phyloP scores from a whole-genome alignment of 1,140 invertebrate species.

The Zaprionus camerounensis region DNA sequence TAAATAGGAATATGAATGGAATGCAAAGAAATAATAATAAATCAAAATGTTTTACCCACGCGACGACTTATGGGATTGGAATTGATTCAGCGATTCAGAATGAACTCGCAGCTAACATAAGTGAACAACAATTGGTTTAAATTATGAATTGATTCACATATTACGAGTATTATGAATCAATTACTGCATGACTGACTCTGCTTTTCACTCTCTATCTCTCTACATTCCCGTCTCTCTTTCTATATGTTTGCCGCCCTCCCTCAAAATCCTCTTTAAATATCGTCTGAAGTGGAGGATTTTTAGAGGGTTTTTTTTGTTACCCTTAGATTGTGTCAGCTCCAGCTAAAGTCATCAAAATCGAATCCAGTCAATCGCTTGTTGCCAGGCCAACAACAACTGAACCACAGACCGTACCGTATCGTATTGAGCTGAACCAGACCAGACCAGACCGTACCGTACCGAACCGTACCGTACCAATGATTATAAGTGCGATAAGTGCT shows the following conservation, averaged over 20 bases:
- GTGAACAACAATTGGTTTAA: conserved; percentile 6
- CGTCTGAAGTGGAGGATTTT: conserved; percentile 10
- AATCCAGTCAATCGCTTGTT: conserved; percentile 26
- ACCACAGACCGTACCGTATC: conserved; percentile 14
- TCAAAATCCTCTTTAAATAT: neutral
- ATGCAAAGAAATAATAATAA: neutral
- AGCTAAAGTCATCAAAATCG: conserved; percentile 27
- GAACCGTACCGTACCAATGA: conserved; percentile 39
- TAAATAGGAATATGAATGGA: neutral
- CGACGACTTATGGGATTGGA: neutral
- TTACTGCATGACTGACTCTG: neutral
- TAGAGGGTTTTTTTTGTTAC: neutral
- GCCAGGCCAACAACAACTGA: conserved; percentile 37
- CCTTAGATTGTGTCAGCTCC: conserved; percentile 14
- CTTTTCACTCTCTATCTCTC: neutral
- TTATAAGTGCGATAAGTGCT: conserved; percentile 60
- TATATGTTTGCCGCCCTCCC: neutral
- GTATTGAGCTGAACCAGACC: conserved; percentile 16
- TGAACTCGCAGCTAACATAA: conserved; percentile 4
- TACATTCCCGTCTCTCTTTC: neutral
- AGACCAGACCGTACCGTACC: conserved; percentile 3
- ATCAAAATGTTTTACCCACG: neutral
- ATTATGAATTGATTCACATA: conserved; percentile 4
- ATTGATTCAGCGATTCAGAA: neutral
- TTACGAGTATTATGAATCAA: conserved; percentile 10